Percentiles rank a stretch among this genome's conserved stretches.
phyloP scores from a whole-genome alignment of 2,113 vertebrate genomes.

The Ammodytes dubius region DNA sequence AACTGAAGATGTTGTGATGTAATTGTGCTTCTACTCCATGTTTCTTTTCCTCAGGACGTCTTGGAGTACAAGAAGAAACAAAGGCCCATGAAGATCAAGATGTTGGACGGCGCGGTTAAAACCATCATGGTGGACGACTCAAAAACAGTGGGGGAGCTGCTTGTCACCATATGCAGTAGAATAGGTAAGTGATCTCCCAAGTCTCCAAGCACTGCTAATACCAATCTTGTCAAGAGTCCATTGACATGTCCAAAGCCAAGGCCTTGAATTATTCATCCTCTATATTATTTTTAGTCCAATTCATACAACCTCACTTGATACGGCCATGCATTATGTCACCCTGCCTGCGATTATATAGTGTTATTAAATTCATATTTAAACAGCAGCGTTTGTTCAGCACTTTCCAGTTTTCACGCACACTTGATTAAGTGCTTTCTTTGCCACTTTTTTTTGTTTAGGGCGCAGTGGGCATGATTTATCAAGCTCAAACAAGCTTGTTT shows the following conservation, averaged over 20 bases:
- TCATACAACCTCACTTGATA: slow-evolving; percentile 18
- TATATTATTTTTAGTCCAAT: slow-evolving; percentile 59
- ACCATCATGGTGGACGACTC: slow-evolving; percentile 99
- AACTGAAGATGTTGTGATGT: slow-evolving; percentile 16
- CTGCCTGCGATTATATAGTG: slow-evolving; percentile 24
- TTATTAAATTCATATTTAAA: slow-evolving; percentile 34
- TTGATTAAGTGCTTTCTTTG: slow-evolving; percentile 41
- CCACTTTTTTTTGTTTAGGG: slow-evolving; percentile 42
- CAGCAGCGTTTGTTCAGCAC: slow-evolving; percentile 37
- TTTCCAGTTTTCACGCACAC: slow-evolving; percentile 15
- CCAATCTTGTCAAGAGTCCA: slow-evolving; percentile 22
- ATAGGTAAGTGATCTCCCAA: slow-evolving; percentile 86
- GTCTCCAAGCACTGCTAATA: not conserved
- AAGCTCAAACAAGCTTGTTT: slow-evolving; percentile 59
- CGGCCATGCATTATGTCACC: slow-evolving; percentile 9
- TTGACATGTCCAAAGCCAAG: slow-evolving; percentile 6
- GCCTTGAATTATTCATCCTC: slow-evolving; percentile 55
- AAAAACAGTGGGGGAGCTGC: slow-evolving; percentile 96
- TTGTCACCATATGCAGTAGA: slow-evolving; percentile 98
- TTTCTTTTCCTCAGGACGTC: slow-evolving; percentile 87
- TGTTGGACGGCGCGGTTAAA: slow-evolving; percentile 97
- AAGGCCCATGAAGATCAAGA: slow-evolving; percentile 97
- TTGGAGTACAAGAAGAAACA: slow-evolving; percentile 99
- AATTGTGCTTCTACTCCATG: slow-evolving; percentile 5
- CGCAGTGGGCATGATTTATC: slow-evolving; percentile 48